These are phyloP conservation scores for Epizoanthus fatuus DNA, from an alignment of 92 coral and sea anemone species.

Conservation along the genomic window DNA sequence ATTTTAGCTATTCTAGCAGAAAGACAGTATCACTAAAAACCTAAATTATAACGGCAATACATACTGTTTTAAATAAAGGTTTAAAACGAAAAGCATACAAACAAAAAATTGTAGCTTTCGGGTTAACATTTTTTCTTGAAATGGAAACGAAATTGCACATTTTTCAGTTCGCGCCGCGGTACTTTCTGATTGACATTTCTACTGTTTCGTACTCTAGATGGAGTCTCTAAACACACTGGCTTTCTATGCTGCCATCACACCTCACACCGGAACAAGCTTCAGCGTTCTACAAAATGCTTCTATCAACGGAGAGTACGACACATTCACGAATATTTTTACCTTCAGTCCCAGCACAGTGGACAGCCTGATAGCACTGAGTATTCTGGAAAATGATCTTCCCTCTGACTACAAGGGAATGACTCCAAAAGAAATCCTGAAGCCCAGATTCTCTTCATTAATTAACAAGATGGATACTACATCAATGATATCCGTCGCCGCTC, in stretches of 20 bases:
- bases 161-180: no score
- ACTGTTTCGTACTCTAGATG: neutral
- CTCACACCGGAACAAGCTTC: neutral
- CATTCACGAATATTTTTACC: neutral
- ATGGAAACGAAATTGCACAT: no score
- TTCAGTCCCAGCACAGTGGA: constrained; percentile 37
- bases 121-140: no score
- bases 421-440: neutral
- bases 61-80: no score
- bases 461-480: neutral
- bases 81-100: no score
- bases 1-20: no score
- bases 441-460: neutral
- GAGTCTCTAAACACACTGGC: neutral
- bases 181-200: no score
- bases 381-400: neutral
- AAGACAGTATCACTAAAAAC: no score
- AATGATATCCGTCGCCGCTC: neutral
- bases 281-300: constrained; percentile 2
- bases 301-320: neutral
- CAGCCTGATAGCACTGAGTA: neutral
- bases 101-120: no score
- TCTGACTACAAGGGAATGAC: neutral
- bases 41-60: no score
- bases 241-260: constrained; percentile 11